A percentile compares a stretch with the other conserved stretches of the same genome.
Evolutionary conservation across 2,888 invertebrate species (phyloP).

Genomic region (Drosophila pseudotakahashii): DNA sequence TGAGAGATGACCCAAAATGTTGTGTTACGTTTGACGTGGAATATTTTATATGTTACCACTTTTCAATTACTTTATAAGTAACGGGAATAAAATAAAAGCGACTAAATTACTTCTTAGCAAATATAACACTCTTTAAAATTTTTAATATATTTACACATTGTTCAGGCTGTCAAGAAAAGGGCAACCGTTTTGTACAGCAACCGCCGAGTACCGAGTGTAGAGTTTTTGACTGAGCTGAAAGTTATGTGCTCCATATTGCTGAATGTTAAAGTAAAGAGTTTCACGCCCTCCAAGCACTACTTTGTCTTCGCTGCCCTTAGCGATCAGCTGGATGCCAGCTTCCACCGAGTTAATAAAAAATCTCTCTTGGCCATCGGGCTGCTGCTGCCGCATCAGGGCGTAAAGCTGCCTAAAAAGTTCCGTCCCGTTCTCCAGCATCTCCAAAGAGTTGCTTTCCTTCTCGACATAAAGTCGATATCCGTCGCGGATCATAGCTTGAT

Average conservation of each 20-base stretch:
- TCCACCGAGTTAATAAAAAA: slow-evolving; percentile 89
- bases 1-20: too few relatives aligned
- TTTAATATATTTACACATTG: slow-evolving; percentile 86
- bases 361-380: slow-evolving; percentile 64
- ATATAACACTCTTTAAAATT: too few relatives aligned
- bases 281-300: slow-evolving; percentile 90
- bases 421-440: slow-evolving; percentile 91
- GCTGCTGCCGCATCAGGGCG: slow-evolving; percentile 87
- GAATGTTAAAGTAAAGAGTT: slow-evolving; percentile 90
- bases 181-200: slow-evolving; percentile 91
- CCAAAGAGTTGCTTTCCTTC: slow-evolving; percentile 89
- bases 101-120: too few relatives aligned
- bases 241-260: slow-evolving; percentile 87
- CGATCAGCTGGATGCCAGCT: slow-evolving; percentile 88
- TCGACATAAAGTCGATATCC: slow-evolving; percentile 89
- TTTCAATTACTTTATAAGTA: too few relatives aligned
- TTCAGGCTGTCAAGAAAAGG: slow-evolving; percentile 90
- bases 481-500: slow-evolving; percentile 87
- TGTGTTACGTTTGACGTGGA: too few relatives aligned
- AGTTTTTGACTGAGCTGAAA: slow-evolving; percentile 91
- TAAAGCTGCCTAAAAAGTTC: slow-evolving; percentile 90
- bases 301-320: slow-evolving; percentile 86
- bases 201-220: slow-evolving; percentile 91
- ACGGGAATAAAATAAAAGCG: too few relatives aligned
- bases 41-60: too few relatives aligned